Percentiles rank a stretch among this genome's conserved stretches.
phyloP scores from a whole-genome alignment of 2,113 vertebrate genomes.

The Limnothrissa miodon region DNA sequence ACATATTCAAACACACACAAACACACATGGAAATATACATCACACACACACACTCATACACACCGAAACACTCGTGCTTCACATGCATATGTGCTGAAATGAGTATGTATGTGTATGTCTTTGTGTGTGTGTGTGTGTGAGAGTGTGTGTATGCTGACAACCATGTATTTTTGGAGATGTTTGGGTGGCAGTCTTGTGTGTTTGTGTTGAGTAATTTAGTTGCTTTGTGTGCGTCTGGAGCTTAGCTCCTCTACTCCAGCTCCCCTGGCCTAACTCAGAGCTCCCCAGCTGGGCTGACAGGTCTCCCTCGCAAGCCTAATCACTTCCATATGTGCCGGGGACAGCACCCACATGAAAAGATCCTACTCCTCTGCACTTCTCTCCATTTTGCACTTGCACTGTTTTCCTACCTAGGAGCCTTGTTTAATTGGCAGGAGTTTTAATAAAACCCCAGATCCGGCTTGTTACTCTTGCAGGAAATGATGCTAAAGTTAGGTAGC shows the following conservation, averaged over 20 bases:
- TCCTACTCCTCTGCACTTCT: constrained; percentile 21
- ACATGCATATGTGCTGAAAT: neutral
- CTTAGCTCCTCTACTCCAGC: constrained; percentile 21
- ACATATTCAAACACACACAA: neutral
- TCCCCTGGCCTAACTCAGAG: constrained; percentile 44
- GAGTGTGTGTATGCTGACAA: neutral
- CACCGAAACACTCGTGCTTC: neutral
- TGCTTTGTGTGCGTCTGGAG: constrained; percentile 6
- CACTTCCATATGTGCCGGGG: constrained; percentile 70
- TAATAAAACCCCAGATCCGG: constrained; percentile 42
- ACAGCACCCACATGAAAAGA: constrained; percentile 57
- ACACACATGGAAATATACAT: too few relatives aligned
- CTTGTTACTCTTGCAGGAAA: constrained; percentile 41
- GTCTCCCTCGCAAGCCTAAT: constrained; percentile 61
- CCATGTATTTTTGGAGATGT: neutral
- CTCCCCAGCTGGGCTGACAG: constrained; percentile 61
- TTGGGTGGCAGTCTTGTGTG: neutral
- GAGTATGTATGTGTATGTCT: neutral
- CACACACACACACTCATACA: neutral
- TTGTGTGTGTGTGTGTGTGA: neutral
- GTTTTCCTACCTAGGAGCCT: constrained; percentile 58
- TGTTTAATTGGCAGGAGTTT: constrained; percentile 41
- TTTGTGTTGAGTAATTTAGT: constrained; percentile 5
- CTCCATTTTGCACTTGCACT: constrained; percentile 46
- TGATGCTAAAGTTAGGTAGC: constrained; percentile 35